Base-by-base conservation (phyloP, 2,888 invertebrate species). In the Flexamia atlantica region DNA sequence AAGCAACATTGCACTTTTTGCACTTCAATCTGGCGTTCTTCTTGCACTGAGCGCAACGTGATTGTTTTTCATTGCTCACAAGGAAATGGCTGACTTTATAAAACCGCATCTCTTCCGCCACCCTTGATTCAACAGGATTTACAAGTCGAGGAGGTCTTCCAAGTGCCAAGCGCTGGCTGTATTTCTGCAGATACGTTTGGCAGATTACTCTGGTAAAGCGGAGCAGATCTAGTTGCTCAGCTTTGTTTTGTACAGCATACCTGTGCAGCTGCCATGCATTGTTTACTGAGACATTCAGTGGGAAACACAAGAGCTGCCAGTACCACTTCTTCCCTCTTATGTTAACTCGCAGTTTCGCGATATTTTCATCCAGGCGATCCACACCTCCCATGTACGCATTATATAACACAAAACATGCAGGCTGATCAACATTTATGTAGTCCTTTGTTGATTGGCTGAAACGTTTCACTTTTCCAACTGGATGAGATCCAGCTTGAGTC, bases 251-350 rank as follows among this genome's bases (percentile, higher is more conserved):
- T 12, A 23, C 10, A 3, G 60, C 46, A 53, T 57, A 80, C 28
- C 23, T 53, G 46, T 80, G 80, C 5, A 80, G 32, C 53, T 80
- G 80, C 30, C 32, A 80, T 5, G 80, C 53, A 30, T 80, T 57
- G 36, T 57, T 80, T 23, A 80, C 80, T 5, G 80, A 80, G 14
- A 46, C 80, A 57, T 80, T 80, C 25, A 80, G 30, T 4, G 80
- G 80, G 36, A 80, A 80, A 17, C 57, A 46, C 14, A 57, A 23
- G n/a, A 80, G 40, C 20, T 80, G 80, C 30, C 80, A 80, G 36
- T 80, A 50, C 80, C 80, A 80, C 28, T 80, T 80, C 36, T 80
- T 80, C 20, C 80, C 80, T 57, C 80, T 57, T 80, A 25, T 30
- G 36, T 53, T 53, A 7, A 53, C 10, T 9, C 53, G 53, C 53